Conservation (phyloP, 1,140 invertebrate species). For the Bombus confusus region DNA sequence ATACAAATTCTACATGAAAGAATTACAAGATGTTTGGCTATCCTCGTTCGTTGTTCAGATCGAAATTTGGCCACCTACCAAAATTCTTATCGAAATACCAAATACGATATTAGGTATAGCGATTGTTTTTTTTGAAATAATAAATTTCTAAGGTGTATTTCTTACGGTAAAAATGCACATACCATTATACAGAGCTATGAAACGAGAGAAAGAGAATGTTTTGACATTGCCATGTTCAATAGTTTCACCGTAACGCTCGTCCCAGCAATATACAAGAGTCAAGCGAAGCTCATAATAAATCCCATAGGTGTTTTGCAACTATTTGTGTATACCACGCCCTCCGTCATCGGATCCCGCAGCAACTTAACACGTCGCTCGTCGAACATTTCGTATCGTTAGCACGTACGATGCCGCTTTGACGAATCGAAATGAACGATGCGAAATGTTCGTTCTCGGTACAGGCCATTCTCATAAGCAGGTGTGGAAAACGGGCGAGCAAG, state of each 20-base stretch:
- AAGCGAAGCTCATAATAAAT: neutral
- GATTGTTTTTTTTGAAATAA: too few relatives aligned
- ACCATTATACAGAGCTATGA: too few relatives aligned
- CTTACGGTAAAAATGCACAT: too few relatives aligned
- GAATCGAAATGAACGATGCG: conserved; percentile 30
- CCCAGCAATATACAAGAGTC: neutral
- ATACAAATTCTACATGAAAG: too few relatives aligned
- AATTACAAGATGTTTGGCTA: too few relatives aligned
- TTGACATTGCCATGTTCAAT: too few relatives aligned
- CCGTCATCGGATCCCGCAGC: neutral
- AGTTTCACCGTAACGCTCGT: too few relatives aligned
- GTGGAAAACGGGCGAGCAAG: conserved; percentile 29
- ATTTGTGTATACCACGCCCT: neutral
- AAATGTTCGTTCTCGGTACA: conserved; percentile 11
- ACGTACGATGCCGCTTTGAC: conserved; percentile 12
- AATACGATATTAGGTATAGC: too few relatives aligned
- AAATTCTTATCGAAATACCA: too few relatives aligned
- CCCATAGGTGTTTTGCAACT: neutral
- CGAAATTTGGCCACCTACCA: too few relatives aligned
- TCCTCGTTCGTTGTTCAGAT: too few relatives aligned
- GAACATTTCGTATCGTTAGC: neutral
- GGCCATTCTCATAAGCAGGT: conserved; percentile 11
- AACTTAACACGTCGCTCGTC: neutral
- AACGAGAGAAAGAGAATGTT: neutral
- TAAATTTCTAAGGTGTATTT: too few relatives aligned